These are phyloP conservation scores for Pseudochirops corinnae DNA, from an alignment of 2,797 vertebrate species.

Conservation along the genomic window DNA sequence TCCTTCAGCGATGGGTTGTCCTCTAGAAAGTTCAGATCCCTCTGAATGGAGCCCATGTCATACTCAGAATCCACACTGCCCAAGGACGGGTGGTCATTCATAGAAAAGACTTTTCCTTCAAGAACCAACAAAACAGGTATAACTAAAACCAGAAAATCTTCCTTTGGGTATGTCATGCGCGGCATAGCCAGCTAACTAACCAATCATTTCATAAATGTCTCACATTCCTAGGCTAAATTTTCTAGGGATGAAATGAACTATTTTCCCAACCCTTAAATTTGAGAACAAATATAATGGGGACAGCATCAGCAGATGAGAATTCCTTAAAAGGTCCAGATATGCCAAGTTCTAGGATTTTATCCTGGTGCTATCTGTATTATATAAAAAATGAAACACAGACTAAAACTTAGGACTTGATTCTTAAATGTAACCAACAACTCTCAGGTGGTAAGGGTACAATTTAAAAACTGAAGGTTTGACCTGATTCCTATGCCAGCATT, in stretches of 20 bases:
- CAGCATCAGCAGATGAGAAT: background rate
- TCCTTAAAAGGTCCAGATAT: background rate
- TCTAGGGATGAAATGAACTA: background rate
- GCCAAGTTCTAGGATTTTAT: background rate
- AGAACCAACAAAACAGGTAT: constrained; percentile 56
- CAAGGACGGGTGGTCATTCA: constrained; percentile 93
- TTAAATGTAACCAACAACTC: background rate
- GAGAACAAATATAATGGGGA: background rate
- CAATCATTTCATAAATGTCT: constrained; percentile 18
- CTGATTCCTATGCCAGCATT: accelerated
- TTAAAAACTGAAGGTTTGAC: background rate
- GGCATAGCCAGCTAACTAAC: background rate
- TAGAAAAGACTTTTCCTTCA: constrained; percentile 92
- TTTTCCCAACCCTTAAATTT: background rate
- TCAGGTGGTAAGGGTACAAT: background rate
- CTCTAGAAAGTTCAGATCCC: constrained; percentile 92
- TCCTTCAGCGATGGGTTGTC: constrained; percentile 91
- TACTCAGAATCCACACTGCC: constrained; percentile 95
- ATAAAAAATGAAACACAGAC: background rate
- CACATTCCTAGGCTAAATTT: background rate
- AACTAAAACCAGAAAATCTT: background rate
- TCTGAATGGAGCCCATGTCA: constrained; percentile 94
- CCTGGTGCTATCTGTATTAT: background rate
- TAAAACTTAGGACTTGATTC: background rate
- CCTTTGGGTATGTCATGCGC: constrained; percentile 13